Conservation (phyloP, 1,140 invertebrate species). For the Subanguina moxae region DNA sequence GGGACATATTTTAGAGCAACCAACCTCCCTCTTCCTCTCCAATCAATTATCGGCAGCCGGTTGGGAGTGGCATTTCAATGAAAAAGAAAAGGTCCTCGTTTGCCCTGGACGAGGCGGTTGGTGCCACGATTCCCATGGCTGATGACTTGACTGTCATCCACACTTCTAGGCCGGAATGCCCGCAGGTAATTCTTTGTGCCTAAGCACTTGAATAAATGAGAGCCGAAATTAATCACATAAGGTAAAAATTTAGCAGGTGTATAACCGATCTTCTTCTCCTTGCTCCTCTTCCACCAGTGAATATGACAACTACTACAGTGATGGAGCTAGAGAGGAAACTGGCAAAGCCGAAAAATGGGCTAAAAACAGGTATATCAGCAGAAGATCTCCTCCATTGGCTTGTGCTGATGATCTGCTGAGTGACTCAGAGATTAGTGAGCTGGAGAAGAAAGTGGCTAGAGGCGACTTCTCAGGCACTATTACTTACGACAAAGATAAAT, state of each 20-base stretch:
- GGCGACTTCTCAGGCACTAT: not conserved
- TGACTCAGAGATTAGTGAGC: slow-evolving; percentile 35
- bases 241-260: too few relatives aligned
- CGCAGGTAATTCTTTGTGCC: too few relatives aligned
- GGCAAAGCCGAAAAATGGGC: not conserved
- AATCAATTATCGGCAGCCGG: not conserved
- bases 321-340: not conserved
- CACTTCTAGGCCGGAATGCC: too few relatives aligned
- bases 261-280: too few relatives aligned
- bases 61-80: not conserved
- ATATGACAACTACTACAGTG: slow-evolving; percentile 6
- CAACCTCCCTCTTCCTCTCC: not conserved
- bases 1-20: too few relatives aligned
- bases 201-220: too few relatives aligned
- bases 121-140: not conserved
- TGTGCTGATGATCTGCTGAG: slow-evolving; percentile 32
- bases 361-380: not conserved
- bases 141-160: not conserved
- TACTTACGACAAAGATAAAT: too few relatives aligned
- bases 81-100: not conserved
- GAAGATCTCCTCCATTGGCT: slow-evolving; percentile 7
- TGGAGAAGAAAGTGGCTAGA: slow-evolving; percentile 30
- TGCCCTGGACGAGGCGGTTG: not conserved
- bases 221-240: too few relatives aligned
- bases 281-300: slow-evolving; percentile 10